Evolutionary conservation across 2,888 invertebrate genomes (phyloP).

Genomic region (Metallyticus violacea): DNA sequence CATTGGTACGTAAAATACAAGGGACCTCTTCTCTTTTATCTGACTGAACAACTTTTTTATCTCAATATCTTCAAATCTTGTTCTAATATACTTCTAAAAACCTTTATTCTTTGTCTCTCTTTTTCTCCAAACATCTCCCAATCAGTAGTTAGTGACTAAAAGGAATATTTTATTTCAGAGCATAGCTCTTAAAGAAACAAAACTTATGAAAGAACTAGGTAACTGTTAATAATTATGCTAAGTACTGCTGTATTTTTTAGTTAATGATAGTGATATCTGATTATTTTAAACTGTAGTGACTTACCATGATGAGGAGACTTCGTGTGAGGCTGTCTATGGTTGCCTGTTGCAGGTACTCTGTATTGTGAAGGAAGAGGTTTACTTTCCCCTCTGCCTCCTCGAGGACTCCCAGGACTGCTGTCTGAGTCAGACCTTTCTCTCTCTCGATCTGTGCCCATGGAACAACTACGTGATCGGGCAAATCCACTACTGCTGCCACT

Average conservation of each 20-base stretch:
- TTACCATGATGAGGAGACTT: slow-evolving; percentile 30
- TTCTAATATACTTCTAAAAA: too few relatives aligned
- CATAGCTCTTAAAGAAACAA: too few relatives aligned
- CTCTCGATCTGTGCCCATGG: slow-evolving; percentile 30
- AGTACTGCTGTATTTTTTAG: background rate
- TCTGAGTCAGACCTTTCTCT: slow-evolving; percentile 35
- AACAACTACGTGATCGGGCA: slow-evolving; percentile 31
- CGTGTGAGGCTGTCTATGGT: slow-evolving; percentile 17
- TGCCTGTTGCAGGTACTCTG: slow-evolving; percentile 24
- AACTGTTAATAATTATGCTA: background rate
- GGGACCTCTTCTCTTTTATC: too few relatives aligned
- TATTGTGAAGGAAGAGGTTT: slow-evolving; percentile 24
- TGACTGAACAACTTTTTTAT: too few relatives aligned
- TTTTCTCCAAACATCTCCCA: too few relatives aligned
- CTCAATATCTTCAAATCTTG: too few relatives aligned
- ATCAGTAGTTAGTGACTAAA: too few relatives aligned
- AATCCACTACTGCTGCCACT: slow-evolving; percentile 18
- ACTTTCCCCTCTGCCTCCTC: slow-evolving; percentile 21
- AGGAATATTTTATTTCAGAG: too few relatives aligned
- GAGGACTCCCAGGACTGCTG: slow-evolving; percentile 34
- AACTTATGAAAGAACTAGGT: background rate
- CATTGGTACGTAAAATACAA: too few relatives aligned
- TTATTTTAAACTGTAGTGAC: background rate
- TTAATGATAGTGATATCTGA: background rate
- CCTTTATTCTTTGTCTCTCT: too few relatives aligned